Conservation (phyloP, 2,888 invertebrate genomes). For the Drosophila infuscata region DNA sequence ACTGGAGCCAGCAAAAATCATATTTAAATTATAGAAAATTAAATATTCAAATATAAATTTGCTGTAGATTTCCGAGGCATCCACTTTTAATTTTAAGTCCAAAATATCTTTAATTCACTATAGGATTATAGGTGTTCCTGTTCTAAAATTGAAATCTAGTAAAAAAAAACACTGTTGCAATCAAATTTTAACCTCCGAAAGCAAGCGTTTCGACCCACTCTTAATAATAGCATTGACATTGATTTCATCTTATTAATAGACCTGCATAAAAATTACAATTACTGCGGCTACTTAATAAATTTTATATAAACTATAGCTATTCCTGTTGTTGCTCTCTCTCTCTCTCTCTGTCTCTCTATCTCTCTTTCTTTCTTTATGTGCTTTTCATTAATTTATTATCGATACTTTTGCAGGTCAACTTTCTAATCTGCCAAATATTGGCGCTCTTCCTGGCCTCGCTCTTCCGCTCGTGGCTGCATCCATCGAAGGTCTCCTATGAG, state of each 20-base stretch:
- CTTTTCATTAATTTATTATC: neutral
- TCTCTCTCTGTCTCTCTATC: accelerated
- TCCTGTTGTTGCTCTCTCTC: neutral
- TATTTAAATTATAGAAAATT: neutral
- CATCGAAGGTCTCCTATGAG: conserved; percentile 88
- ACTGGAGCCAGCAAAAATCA: neutral
- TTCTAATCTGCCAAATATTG: conserved; percentile 92
- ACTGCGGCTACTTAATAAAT: neutral
- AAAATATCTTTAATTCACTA: neutral
- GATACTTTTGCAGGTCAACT: conserved; percentile 90
- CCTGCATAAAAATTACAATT: neutral
- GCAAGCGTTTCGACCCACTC: neutral
- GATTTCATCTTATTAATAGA: neutral
- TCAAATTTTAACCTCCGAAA: neutral
- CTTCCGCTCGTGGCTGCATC: conserved; percentile 91
- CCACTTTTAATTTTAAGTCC: neutral
- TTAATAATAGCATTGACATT: neutral
- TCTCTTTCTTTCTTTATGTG: neutral
- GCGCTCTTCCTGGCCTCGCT: conserved; percentile 92
- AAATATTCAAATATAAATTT: neutral
- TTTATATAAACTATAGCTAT: neutral
- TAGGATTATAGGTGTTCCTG: neutral
- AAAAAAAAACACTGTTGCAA: no score
- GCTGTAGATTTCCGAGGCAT: neutral
- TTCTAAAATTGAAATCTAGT: no score